A percentile compares a stretch with the other conserved stretches of the same genome.
Conservation (phyloP, 2,888 invertebrate genomes). For the Drosophila prostipennis region DNA sequence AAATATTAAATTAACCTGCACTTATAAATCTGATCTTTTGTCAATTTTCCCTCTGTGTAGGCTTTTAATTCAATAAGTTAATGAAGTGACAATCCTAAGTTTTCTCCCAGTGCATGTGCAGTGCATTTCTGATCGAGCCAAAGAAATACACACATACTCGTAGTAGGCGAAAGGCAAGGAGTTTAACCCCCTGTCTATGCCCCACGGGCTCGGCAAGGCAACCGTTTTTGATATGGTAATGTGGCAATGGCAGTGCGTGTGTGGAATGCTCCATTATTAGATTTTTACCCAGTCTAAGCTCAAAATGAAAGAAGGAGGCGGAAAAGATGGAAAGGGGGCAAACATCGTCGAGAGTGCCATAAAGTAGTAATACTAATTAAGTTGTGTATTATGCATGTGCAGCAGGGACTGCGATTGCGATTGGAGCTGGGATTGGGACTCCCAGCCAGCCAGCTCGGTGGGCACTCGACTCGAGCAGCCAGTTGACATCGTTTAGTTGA, state of each 20-base stretch:
- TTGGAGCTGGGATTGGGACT: background rate
- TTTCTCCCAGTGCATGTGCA: background rate
- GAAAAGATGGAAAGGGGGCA: background rate
- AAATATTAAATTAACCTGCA: no score
- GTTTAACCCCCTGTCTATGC: slow-evolving; percentile 55
- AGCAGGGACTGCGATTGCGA: slow-evolving; percentile 11
- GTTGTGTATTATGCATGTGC: slow-evolving; percentile 76
- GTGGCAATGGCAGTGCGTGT: slow-evolving; percentile 76
- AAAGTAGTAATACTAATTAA: slow-evolving; percentile 80
- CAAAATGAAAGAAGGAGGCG: background rate
- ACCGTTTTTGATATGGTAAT: slow-evolving; percentile 74
- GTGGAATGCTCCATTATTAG: slow-evolving; percentile 74
- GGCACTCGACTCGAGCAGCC: slow-evolving; percentile 50
- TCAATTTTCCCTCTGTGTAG: no score
- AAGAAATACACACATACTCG: background rate
- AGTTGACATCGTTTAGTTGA: slow-evolving; percentile 73
- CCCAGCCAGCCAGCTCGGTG: slow-evolving; percentile 18
- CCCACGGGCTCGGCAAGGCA: slow-evolving; percentile 56
- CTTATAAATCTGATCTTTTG: no score
- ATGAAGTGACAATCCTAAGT: no score
- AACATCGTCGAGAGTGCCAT: slow-evolving; percentile 64
- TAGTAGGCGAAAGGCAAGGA: background rate
- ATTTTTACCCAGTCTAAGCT: slow-evolving; percentile 50
- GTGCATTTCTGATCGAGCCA: slow-evolving; percentile 23
- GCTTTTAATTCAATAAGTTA: no score